Percentiles rank a stretch among this genome's conserved stretches.
These are phyloP conservation scores for Lasioglossum baleicum DNA, from an alignment of 1,140 invertebrate genomes.

Conservation along the genomic window DNA sequence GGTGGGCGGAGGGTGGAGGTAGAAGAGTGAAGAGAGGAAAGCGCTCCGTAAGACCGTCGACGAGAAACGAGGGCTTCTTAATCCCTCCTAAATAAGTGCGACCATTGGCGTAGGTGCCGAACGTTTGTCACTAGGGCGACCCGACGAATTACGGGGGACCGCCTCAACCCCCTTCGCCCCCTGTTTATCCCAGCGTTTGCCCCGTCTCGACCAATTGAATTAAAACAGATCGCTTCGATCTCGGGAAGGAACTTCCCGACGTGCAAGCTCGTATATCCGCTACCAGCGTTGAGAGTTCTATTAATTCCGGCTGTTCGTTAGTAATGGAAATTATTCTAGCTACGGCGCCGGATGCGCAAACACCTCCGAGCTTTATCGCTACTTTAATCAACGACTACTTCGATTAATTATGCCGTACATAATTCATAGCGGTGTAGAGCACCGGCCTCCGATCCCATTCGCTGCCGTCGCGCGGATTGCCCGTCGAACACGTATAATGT, in stretches of 20 bases:
- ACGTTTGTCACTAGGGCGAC: slow-evolving; percentile 58
- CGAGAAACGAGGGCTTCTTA: slow-evolving; percentile 55
- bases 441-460: slow-evolving; percentile 39
- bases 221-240: slow-evolving; percentile 64
- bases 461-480: slow-evolving; percentile 20
- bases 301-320: slow-evolving; percentile 62
- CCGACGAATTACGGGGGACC: slow-evolving; percentile 43
- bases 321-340: slow-evolving; percentile 64
- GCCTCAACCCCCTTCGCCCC: slow-evolving; percentile 1
- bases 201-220: slow-evolving; percentile 51
- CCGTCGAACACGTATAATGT: slow-evolving; percentile 41
- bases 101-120: slow-evolving; percentile 53
- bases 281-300: slow-evolving; percentile 50
- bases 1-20: not conserved
- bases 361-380: slow-evolving; percentile 56
- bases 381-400: slow-evolving; percentile 63
- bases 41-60: slow-evolving; percentile 36
- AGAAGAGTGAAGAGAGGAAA: not conserved
- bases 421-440: slow-evolving; percentile 50
- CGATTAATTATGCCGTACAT: slow-evolving; percentile 65
- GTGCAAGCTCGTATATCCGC: slow-evolving; percentile 29
- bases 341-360: slow-evolving; percentile 46
- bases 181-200: slow-evolving; percentile 10
- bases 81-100: slow-evolving; percentile 61
- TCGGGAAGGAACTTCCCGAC: slow-evolving; percentile 12